Conservation (phyloP, 1,140 invertebrate genomes). For the Brachystomella parvula region DNA sequence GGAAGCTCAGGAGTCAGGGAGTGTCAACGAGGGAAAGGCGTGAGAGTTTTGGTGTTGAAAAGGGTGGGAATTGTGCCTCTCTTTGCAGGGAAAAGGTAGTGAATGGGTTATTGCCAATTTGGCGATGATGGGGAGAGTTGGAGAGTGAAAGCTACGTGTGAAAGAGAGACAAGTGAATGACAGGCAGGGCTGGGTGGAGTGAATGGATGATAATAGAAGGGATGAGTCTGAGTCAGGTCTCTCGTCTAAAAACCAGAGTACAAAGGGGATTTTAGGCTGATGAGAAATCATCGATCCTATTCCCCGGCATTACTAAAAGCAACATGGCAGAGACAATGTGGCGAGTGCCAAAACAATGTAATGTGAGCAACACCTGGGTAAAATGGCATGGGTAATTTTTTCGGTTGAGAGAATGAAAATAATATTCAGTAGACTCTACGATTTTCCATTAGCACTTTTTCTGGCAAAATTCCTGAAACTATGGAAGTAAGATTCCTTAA, state of each 20-base stretch:
- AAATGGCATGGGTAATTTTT: no score
- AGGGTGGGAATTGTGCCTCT: not conserved
- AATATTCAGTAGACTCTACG: no score
- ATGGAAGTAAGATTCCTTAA: no score
- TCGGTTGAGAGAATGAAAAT: no score
- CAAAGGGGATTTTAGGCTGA: constrained; percentile 27
- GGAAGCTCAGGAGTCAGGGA: not conserved
- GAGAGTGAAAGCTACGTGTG: not conserved
- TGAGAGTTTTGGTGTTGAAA: not conserved
- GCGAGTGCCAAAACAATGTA: no score
- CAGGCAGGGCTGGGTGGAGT: not conserved
- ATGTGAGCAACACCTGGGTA: no score
- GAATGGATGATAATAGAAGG: not conserved
- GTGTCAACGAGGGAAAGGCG: not conserved
- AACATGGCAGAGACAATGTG: no score
- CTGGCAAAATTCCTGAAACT: no score
- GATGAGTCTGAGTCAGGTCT: no score
- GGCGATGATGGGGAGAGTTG: not conserved
- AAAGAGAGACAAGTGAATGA: constrained; percentile 2
- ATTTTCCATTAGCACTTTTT: no score
- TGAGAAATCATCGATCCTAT: constrained; percentile 31
- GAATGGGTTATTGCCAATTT: not conserved
- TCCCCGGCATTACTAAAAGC: no score
- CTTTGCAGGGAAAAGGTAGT: not conserved
- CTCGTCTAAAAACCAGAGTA: no score